phyloP scores from a whole-genome alignment of 2,797 vertebrate species.

The Megaceryle alcyon region DNA sequence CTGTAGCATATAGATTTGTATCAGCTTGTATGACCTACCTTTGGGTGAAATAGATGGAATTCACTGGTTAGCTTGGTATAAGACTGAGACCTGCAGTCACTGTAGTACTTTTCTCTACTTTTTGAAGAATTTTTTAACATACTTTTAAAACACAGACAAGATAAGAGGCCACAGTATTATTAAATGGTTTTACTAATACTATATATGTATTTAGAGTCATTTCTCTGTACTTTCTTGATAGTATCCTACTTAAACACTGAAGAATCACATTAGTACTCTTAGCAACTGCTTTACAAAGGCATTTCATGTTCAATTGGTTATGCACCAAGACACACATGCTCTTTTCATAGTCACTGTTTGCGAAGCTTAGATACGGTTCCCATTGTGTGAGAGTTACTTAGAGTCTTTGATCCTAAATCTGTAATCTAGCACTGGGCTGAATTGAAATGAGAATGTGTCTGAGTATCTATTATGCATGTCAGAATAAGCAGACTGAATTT shows the following conservation, averaged over 20 bases:
- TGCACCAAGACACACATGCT: not conserved
- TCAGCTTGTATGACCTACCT: not conserved
- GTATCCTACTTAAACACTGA: not conserved
- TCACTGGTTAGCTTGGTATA: not conserved
- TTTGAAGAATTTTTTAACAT: not conserved
- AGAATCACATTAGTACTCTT: conserved; percentile 12
- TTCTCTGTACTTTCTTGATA: not conserved
- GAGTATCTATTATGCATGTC: not conserved
- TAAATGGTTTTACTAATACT: not conserved
- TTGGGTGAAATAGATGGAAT: not conserved
- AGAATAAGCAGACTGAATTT: not conserved
- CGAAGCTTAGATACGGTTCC: not conserved
- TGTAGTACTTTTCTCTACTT: not conserved
- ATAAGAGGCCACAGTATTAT: not conserved
- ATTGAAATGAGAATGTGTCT: not conserved
- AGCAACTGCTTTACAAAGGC: conserved; percentile 12
- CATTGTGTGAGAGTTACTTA: conserved; percentile 13
- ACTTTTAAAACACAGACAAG: not conserved
- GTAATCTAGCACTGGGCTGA: not conserved
- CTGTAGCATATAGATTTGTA: not conserved
- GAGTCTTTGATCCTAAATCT: conserved; percentile 49
- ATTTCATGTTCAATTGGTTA: conserved; percentile 48
- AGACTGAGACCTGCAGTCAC: not conserved
- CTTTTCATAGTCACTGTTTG: not conserved
- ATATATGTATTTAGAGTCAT: not conserved